Conservation (phyloP, 2,888 invertebrate genomes). For the Mythimna ferrago region DNA sequence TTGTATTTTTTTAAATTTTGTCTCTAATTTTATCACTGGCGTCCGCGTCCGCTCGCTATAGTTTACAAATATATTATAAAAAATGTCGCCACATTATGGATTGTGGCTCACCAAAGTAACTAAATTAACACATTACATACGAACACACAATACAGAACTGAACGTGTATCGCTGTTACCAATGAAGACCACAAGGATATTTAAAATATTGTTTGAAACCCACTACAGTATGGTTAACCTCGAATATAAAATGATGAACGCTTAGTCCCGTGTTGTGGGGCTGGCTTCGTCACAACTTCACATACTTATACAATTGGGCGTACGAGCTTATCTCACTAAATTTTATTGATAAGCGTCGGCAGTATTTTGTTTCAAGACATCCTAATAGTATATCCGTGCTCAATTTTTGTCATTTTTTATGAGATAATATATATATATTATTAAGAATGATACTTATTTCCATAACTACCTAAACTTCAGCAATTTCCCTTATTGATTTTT, state of each 20-base stretch:
- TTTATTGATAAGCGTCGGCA: conserved; percentile 86
- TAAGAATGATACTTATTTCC: conserved; percentile 87
- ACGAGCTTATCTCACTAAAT: conserved; percentile 80
- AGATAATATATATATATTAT: conserved; percentile 76
- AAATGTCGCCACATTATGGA: conserved; percentile 79
- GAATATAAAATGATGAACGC: conserved; percentile 85
- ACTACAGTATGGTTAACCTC: conserved; percentile 74
- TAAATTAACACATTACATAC: conserved; percentile 78
- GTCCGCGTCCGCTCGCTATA: conserved; percentile 88
- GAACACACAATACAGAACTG: conserved; percentile 77
- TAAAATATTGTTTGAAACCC: conserved; percentile 79
- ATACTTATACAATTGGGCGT: conserved; percentile 71
- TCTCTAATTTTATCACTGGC: conserved; percentile 89
- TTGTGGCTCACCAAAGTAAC: conserved; percentile 81
- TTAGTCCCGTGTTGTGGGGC: conserved; percentile 65
- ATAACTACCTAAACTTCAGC: conserved; percentile 88
- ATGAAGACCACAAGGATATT: conserved; percentile 91
- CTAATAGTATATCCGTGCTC: conserved; percentile 90
- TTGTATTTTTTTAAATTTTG: conserved; percentile 87
- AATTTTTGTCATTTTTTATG: conserved; percentile 81
- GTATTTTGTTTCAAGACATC: conserved; percentile 85
- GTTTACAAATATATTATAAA: conserved; percentile 89
- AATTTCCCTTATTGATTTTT: conserved; percentile 85
- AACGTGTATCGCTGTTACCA: conserved; percentile 88
- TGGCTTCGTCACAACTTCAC: conserved; percentile 61